Evolutionary conservation across 1,140 invertebrate species (phyloP).

Genomic region (Trinorchestia longiramus): DNA sequence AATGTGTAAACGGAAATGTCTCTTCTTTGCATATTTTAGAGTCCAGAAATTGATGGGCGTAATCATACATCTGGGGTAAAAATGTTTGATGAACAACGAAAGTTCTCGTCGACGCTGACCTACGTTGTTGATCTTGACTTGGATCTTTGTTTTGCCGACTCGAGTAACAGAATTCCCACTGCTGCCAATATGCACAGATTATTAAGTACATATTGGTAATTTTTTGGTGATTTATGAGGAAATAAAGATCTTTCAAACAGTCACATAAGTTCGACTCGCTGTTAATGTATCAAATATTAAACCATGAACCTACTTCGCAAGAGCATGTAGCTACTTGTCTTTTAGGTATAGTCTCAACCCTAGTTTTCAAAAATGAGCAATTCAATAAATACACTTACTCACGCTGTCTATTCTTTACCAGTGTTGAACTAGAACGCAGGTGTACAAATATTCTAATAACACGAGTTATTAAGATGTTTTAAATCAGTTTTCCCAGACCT

Average conservation of each 20-base stretch:
- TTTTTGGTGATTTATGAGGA: neutral
- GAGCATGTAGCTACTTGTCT: too few species aligned
- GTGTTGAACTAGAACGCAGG: too few species aligned
- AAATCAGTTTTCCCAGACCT: too few species aligned
- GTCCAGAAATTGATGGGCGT: neutral
- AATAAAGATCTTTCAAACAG: neutral
- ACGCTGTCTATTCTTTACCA: too few species aligned
- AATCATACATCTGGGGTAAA: neutral
- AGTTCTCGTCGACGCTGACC: neutral
- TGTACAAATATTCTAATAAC: too few species aligned
- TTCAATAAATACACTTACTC: too few species aligned
- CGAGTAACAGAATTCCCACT: neutral
- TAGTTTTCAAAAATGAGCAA: too few species aligned
- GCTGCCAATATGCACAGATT: neutral
- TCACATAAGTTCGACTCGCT: neutral
- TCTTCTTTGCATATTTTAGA: neutral
- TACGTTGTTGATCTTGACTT: neutral
- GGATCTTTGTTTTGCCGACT: neutral
- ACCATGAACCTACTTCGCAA: too few species aligned
- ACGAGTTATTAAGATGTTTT: too few species aligned
- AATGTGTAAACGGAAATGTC: neutral
- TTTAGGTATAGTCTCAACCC: too few species aligned
- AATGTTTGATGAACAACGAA: neutral
- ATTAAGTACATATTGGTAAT: neutral
- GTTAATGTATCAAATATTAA: neutral